phyloP scores from a whole-genome alignment of 2,113 vertebrate genomes.

The Chelonoidis abingdonii region DNA sequence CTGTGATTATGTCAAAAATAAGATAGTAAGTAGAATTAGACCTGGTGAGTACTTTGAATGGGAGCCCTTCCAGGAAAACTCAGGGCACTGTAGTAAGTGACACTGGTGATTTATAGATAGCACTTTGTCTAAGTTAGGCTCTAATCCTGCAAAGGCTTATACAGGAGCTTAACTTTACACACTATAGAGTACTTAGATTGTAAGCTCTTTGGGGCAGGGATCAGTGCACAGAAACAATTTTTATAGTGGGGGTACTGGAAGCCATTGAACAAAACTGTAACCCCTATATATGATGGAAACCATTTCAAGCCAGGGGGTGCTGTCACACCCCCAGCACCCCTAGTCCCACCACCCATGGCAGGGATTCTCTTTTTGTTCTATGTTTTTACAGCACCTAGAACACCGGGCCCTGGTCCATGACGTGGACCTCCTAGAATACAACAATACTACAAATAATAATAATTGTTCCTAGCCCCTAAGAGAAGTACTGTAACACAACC shows the following conservation, averaged over 20 bases:
- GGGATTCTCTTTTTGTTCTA: neutral
- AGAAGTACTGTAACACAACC: neutral
- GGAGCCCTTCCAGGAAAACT: neutral
- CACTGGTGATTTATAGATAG: neutral
- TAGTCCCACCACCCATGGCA: too few relatives aligned
- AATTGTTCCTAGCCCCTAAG: neutral
- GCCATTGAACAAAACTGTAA: too few relatives aligned
- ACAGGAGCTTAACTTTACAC: neutral
- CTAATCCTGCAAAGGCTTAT: neutral
- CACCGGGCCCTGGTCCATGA: neutral
- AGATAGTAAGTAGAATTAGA: neutral
- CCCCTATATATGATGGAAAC: too few relatives aligned
- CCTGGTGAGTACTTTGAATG: neutral
- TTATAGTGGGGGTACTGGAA: too few relatives aligned
- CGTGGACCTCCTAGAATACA: neutral
- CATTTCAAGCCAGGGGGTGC: too few relatives aligned
- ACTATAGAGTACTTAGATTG: neutral
- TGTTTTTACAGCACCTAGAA: neutral
- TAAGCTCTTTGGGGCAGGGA: neutral
- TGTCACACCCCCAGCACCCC: too few relatives aligned
- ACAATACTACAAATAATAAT: neutral
- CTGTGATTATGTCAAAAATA: neutral
- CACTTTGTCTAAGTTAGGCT: neutral
- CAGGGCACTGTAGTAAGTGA: neutral
- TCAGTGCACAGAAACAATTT: too few relatives aligned